Conservation (phyloP, 2,888 invertebrate genomes). For the Smittia aterrima region DNA sequence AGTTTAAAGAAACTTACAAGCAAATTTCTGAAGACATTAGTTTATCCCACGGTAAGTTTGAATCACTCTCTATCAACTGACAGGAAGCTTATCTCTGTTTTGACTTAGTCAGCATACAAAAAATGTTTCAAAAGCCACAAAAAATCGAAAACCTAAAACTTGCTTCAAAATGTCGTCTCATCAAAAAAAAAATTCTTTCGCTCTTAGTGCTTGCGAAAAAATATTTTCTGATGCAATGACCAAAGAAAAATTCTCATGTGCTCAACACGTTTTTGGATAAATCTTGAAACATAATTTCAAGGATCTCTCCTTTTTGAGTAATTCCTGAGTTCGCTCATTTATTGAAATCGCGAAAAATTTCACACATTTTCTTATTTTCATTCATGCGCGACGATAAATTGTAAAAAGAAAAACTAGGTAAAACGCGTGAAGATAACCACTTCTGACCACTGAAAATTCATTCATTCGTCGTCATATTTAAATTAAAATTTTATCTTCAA, state of each 20-base stretch:
- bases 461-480: no score
- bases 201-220: background rate
- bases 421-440: no score
- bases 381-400: background rate
- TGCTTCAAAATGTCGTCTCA: background rate
- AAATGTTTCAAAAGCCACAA: background rate
- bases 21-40: slow-evolving; percentile 33
- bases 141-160: background rate
- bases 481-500: slow-evolving; percentile 2
- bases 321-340: no score
- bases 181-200: background rate
- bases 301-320: no score
- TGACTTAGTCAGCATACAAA: background rate
- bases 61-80: background rate
- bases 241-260: no score
- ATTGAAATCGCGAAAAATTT: no score
- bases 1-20: slow-evolving; percentile 32
- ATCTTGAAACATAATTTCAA: no score
- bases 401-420: background rate
- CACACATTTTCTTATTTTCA: no score
- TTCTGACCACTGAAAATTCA: no score
- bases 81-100: background rate
- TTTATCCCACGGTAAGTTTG: slow-evolving; percentile 13
- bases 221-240: no score
- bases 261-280: no score